Base-by-base conservation (phyloP, 2,113 vertebrate species). In the Poeciliopsis turrubarensis region DNA sequence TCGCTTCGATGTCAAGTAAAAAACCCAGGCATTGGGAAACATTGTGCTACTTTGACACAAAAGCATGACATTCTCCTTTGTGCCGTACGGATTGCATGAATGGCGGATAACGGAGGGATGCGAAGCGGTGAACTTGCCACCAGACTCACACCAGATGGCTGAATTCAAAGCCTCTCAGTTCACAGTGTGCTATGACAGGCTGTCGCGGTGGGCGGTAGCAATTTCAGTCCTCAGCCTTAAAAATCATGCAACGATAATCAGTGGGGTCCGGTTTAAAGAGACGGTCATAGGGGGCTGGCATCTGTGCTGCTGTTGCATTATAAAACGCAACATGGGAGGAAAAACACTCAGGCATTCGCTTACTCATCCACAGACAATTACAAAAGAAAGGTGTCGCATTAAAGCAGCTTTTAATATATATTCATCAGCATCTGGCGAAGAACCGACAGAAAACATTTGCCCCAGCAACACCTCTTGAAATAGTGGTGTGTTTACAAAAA, bases 101-200 rank as follows among this genome's bases (percentile, higher is more conserved):
- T 47, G 54, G 62, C 26, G 73, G 65, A 65, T 34, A 71, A 78
- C n/a, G 41, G 71, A 80, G 72, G 44, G 51, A 57, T 25, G 25
- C 2, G 30, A 77, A 69, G 60, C 69, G 51, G 65, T 70, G 68
- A 82, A 87, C 77, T 78, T 66, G 80, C 85, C 69, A 72, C 75
- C 77, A 77, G 65, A 66, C 70, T 75, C 3, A 63, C 26, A 89
- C 75, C 89, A 92, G 90, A 92, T 91, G 91, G 87, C 83, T 82
- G 73, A 78, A 90, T 83, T 82, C 85, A 87, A 86, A 89, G 87
- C 73, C 67, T 87, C 78, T 66, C 83, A 83, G 81, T 65, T 87
- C 81, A 69, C 60, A 87, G 77, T 84, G 89, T 82, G 86, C 62
- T 73, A 72, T 54, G 83, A 90, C 88, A 88, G 89, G 89, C 90